phyloP scores from a whole-genome alignment of 2,888 invertebrate species.

The Ctena decussata region DNA sequence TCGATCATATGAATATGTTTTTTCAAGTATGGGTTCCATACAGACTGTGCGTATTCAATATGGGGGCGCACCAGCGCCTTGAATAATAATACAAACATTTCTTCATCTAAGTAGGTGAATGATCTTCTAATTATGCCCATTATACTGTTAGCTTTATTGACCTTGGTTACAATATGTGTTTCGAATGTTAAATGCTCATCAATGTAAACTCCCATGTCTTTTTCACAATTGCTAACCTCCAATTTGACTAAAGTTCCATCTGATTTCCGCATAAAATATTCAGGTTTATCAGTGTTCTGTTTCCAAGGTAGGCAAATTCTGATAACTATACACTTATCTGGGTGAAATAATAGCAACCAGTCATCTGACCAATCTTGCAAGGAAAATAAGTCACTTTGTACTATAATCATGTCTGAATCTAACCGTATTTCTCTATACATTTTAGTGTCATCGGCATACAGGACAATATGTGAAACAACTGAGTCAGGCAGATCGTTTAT shows the following conservation, averaged over 20 bases:
- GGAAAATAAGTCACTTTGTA: background rate
- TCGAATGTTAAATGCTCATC: constrained; percentile 1
- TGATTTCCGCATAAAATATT: background rate
- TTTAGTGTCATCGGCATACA: background rate
- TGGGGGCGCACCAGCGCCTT: constrained; percentile 18
- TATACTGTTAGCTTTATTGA: constrained; percentile 24
- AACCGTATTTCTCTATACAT: background rate
- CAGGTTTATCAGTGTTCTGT: background rate
- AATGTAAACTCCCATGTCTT: too few species aligned
- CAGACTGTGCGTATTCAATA: constrained; percentile 11
- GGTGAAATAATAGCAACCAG: constrained; percentile 6
- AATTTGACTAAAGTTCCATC: background rate
- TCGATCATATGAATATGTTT: constrained; percentile 14
- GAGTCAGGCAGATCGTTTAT: background rate
- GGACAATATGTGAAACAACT: background rate
- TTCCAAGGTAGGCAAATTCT: background rate
- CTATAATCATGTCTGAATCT: background rate
- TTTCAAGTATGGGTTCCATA: background rate
- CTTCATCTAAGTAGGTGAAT: constrained; percentile 23
- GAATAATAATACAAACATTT: constrained; percentile 3
- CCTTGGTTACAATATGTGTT: background rate
- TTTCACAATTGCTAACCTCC: constrained; percentile 4
- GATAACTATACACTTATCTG: background rate
- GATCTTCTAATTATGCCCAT: constrained; percentile 24
- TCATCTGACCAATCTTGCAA: background rate